Percentiles rank a stretch among this genome's conserved stretches.
phyloP scores from a whole-genome alignment of 1,140 invertebrate species.

The Campodea augens region DNA sequence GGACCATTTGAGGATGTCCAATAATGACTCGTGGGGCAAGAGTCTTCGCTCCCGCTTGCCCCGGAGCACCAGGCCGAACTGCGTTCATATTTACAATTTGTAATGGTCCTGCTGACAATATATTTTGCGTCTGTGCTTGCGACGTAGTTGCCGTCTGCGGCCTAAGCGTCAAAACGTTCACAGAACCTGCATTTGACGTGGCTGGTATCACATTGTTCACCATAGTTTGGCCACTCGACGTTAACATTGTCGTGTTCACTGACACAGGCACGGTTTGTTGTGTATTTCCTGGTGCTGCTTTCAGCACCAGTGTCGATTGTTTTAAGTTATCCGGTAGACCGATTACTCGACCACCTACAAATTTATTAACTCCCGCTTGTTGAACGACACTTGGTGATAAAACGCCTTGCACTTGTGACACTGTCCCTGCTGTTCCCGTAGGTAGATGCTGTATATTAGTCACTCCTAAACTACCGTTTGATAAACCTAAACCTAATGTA shows the following conservation, averaged over 20 bases:
- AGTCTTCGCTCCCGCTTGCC: conserved; percentile 47
- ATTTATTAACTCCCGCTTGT: too few relatives aligned
- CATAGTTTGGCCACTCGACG: conserved; percentile 17
- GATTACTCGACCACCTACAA: too few relatives aligned
- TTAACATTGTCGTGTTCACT: conserved; percentile 32
- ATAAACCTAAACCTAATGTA: too few relatives aligned
- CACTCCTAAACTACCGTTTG: too few relatives aligned
- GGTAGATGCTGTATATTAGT: too few relatives aligned
- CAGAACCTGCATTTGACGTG: conserved; percentile 25
- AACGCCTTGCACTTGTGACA: too few relatives aligned
- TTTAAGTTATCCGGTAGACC: too few relatives aligned
- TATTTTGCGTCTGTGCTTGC: conserved; percentile 21
- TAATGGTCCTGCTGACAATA: conserved; percentile 19
- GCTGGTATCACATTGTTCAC: conserved; percentile 13
- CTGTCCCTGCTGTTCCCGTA: too few relatives aligned
- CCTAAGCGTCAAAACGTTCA: conserved; percentile 30
- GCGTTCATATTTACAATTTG: conserved; percentile 60
- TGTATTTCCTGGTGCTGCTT: too few relatives aligned
- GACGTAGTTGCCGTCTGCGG: conserved; percentile 30
- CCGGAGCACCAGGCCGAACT: conserved; percentile 35
- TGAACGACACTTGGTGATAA: too few relatives aligned
- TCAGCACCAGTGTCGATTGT: too few relatives aligned
- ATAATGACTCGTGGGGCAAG: conserved; percentile 57
- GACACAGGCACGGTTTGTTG: too few relatives aligned
- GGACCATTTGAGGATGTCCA: conserved; percentile 54